Evolutionary conservation across 1,140 invertebrate species (phyloP).

Genomic region (Pseudomyrmex pallidus): DNA sequence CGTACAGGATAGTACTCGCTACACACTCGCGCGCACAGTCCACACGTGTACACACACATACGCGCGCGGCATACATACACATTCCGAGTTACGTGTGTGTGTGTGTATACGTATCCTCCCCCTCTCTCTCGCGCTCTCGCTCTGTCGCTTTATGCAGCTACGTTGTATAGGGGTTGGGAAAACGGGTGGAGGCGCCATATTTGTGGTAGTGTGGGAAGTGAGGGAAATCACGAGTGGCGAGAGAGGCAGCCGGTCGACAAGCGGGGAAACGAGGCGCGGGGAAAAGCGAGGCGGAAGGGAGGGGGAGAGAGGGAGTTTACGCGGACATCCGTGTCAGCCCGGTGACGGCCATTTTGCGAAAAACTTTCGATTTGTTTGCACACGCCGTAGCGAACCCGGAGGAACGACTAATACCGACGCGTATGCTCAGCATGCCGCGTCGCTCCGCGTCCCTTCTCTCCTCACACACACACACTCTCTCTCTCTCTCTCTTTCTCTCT

Average conservation of each 20-base stretch:
- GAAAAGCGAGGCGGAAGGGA: conserved; percentile 46
- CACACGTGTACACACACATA: conserved; percentile 27
- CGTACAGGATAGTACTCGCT: conserved; percentile 71
- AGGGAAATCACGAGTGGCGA: conserved; percentile 83
- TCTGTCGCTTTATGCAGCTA: conserved; percentile 69
- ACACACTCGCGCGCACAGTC: conserved; percentile 62
- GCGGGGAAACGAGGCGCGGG: conserved; percentile 63
- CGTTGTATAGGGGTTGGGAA: conserved; percentile 81
- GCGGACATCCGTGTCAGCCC: conserved; percentile 83
- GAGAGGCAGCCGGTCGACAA: conserved; percentile 73
- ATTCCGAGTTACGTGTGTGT: not conserved
- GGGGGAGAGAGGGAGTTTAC: conserved; percentile 75
- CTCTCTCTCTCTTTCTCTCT: conserved; percentile 26
- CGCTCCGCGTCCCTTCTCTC: conserved; percentile 53
- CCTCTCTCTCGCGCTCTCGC: conserved; percentile 60
- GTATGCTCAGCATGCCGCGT: conserved; percentile 80
- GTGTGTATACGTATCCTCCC: conserved; percentile 54
- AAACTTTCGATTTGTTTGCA: conserved; percentile 84
- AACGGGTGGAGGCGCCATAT: conserved; percentile 85
- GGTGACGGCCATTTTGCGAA: conserved; percentile 86
- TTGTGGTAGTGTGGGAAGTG: conserved; percentile 84
- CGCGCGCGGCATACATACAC: conserved; percentile 18
- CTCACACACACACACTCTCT: too few relatives aligned
- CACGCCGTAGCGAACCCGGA: conserved; percentile 70
- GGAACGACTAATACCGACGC: conserved; percentile 80